Percentiles rank a stretch among this genome's conserved stretches.
These are phyloP conservation scores for Typhlichthys subterraneus DNA, from an alignment of 2,797 vertebrate species.

Conservation along the genomic window DNA sequence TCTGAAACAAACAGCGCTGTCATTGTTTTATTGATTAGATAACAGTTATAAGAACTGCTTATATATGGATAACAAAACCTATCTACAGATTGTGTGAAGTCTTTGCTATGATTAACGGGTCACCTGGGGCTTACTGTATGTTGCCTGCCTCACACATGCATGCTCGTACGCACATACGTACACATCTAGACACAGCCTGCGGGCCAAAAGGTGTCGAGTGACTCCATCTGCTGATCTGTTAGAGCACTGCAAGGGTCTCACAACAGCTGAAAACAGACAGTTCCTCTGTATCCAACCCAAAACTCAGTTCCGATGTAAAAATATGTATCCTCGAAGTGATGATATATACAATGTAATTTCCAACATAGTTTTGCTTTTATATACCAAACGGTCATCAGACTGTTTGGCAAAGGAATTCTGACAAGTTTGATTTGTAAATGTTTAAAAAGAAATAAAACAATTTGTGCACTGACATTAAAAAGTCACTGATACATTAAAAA, in stretches of 20 bases:
- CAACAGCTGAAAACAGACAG: conserved; percentile 1
- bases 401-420: no score
- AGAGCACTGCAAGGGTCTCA: conserved; percentile 42
- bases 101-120: conserved; percentile 21
- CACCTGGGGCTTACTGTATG: conserved; percentile 20
- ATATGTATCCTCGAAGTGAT: neutral
- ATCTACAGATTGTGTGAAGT: conserved; percentile 2
- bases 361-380: neutral
- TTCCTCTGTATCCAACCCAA: neutral
- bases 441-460: no score
- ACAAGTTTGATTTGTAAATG: no score
- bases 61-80: conserved; percentile 5
- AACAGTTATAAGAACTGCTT: neutral
- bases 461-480: no score
- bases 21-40: conserved; percentile 5
- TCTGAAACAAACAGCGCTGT: neutral
- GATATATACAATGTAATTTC: neutral
- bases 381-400: neutral
- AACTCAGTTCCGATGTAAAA: conserved; percentile 8
- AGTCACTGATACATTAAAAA: no score
- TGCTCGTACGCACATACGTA: neutral
- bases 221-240: conserved; percentile 65
- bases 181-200: conserved; percentile 1
- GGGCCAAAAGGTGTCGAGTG: conserved; percentile 29
- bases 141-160: neutral